Base-by-base conservation (phyloP, 2,888 invertebrate species). In the Polyommatus icarus region DNA sequence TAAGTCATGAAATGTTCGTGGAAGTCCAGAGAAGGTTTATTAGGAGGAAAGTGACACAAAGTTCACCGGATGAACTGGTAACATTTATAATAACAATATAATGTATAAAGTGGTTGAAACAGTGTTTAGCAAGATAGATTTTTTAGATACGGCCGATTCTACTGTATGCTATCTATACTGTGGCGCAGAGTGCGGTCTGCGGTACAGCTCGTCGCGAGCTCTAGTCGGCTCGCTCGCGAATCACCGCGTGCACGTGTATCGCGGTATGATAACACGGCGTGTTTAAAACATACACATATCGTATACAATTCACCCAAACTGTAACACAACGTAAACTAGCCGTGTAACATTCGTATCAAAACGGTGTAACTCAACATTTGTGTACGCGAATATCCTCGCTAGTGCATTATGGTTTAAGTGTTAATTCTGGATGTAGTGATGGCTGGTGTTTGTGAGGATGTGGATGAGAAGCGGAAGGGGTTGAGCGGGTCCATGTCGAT, bases 401-500 rank as follows among this genome's bases (percentile, higher is more conserved):
- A 40, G 77, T 77, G 20, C 20, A 88, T 86, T 85, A 86, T 83
- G 84, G 84, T 85, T 90, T 57, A 61, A 89, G 88, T 89, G 87
- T 18, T 1, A 54, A 54, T 18, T 18, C 54, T 54, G 54, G 54
- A 54, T 54, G 54, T 54, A 54, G 54, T 54, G 54, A 94, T 93
- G 93, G 93, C 93, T 84, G 92, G 93, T 88, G 91, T 87, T 83
- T 89, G 87, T 88, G 92, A 90, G 83, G 92, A 90, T 79, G 87
- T 87, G 79, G 90, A 87, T 3, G 80, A 85, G 79, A 89, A 87
- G 76, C 87, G 85, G 71, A 93, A 92, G 76, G 91, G 92, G 24
- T 85, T 93, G 76, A 92, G 93, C 81, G 92, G 93, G 78, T 94
- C 94, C 79, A 93, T 94, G 94, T 94, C 93, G 75, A 84, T 93